phyloP scores from a whole-genome alignment of 2,888 invertebrate species.

The Abrostola triplasia region DNA sequence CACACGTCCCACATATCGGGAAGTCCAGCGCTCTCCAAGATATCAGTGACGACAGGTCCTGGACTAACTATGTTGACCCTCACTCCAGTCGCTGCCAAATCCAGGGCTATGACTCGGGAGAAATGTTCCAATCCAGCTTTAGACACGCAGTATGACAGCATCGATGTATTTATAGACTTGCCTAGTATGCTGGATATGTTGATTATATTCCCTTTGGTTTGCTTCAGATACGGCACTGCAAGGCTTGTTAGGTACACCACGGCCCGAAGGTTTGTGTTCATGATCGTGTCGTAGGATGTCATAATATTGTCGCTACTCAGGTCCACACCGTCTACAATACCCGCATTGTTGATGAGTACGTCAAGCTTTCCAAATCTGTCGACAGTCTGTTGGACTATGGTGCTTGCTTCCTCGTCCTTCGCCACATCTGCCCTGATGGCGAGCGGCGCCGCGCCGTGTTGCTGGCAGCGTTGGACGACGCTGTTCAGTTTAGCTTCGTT shows the following conservation, averaged over 20 bases:
- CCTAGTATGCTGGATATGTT: slow-evolving; percentile 38
- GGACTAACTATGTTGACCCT: slow-evolving; percentile 92
- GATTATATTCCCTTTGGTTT: slow-evolving; percentile 59
- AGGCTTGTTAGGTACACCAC: slow-evolving; percentile 38
- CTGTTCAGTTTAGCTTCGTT: slow-evolving; percentile 59
- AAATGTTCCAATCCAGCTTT: slow-evolving; percentile 88
- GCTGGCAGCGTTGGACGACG: slow-evolving; percentile 35
- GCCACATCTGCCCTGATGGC: slow-evolving; percentile 49
- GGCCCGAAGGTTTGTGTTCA: slow-evolving; percentile 51
- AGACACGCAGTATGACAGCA: slow-evolving; percentile 30
- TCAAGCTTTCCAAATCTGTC: slow-evolving; percentile 55
- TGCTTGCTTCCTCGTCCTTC: slow-evolving; percentile 41
- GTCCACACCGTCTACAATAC: slow-evolving; percentile 17
- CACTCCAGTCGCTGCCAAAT: slow-evolving; percentile 87
- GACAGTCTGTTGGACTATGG: slow-evolving; percentile 54
- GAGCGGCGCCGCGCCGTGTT: slow-evolving; percentile 31
- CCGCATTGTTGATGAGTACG: slow-evolving; percentile 59
- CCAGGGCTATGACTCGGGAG: slow-evolving; percentile 91
- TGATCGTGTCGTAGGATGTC: slow-evolving; percentile 44
- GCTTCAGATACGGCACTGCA: slow-evolving; percentile 45
- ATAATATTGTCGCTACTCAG: slow-evolving; percentile 31
- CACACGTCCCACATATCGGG: slow-evolving; percentile 22
- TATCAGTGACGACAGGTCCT: slow-evolving; percentile 87
- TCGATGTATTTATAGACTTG: not conserved
- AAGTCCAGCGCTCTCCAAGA: slow-evolving; percentile 26